Percentiles rank a stretch among this genome's conserved stretches.
phyloP scores from a whole-genome alignment of 2,888 invertebrate species.

The Agapostemon virescens region DNA sequence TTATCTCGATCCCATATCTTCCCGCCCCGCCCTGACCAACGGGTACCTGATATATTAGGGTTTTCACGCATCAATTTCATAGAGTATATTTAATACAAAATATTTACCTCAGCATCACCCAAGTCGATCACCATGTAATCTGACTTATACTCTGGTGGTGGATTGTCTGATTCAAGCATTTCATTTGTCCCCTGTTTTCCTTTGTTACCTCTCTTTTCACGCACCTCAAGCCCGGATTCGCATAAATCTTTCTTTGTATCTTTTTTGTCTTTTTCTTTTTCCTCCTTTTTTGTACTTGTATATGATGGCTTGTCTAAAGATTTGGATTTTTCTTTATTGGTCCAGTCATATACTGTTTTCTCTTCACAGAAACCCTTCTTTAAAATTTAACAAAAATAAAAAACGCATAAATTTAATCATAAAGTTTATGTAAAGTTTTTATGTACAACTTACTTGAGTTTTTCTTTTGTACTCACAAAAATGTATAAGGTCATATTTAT shows the following conservation, averaged over 20 bases:
- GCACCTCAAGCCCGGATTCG: slow-evolving; percentile 65
- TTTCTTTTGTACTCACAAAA: background rate
- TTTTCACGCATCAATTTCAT: background rate
- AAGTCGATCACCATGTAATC: slow-evolving; percentile 81
- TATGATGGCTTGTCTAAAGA: slow-evolving; percentile 77
- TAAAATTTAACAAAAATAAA: slow-evolving; percentile 39
- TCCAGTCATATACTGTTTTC: slow-evolving; percentile 76
- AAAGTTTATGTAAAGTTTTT: background rate
- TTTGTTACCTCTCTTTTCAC: slow-evolving; percentile 70
- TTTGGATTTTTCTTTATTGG: slow-evolving; percentile 78
- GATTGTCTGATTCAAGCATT: slow-evolving; percentile 78
- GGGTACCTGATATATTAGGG: too few relatives aligned
- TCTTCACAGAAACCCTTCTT: slow-evolving; percentile 77
- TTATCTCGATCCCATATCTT: too few relatives aligned
- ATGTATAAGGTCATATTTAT: background rate
- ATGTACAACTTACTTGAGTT: background rate
- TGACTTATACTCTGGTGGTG: slow-evolving; percentile 78
- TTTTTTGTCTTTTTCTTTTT: slow-evolving; percentile 76
- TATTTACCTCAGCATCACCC: slow-evolving; percentile 77
- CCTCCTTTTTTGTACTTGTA: slow-evolving; percentile 73
- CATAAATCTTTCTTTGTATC: slow-evolving; percentile 69
- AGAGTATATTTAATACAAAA: background rate
- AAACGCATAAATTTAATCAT: slow-evolving; percentile 5
- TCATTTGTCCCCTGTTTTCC: slow-evolving; percentile 78
- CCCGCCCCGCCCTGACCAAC: too few relatives aligned